Conservation (phyloP, 2,888 invertebrate genomes). For the Pecten maximus region DNA sequence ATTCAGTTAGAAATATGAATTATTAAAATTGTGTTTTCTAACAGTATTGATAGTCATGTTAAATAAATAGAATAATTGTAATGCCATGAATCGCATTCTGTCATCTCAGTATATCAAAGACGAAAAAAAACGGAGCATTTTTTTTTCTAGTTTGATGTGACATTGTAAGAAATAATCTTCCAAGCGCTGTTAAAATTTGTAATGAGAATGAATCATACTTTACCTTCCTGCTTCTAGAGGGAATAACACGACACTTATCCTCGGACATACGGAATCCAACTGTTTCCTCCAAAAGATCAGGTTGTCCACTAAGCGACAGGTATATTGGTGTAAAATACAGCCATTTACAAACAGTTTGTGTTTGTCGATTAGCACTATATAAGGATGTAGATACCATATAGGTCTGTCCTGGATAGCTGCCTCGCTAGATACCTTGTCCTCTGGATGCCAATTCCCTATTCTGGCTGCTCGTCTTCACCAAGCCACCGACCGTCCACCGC, state of each 20-base stretch:
- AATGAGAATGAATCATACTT: background rate
- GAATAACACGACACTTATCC: background rate
- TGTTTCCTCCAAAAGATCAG: background rate
- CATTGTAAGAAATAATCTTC: too few relatives aligned
- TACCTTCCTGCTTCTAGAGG: background rate
- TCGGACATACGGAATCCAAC: slow-evolving; percentile 11
- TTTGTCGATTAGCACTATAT: slow-evolving; percentile 28
- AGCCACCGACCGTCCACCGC: background rate
- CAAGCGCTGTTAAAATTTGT: too few relatives aligned
- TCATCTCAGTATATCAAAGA: too few relatives aligned
- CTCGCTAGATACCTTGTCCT: slow-evolving; percentile 1
- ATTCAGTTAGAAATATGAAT: too few relatives aligned
- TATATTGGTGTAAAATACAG: slow-evolving; percentile 26
- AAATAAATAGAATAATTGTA: too few relatives aligned
- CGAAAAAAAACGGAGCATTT: too few relatives aligned
- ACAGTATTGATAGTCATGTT: too few relatives aligned
- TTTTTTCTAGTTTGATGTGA: too few relatives aligned
- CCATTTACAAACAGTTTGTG: slow-evolving; percentile 29
- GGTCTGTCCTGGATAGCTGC: background rate
- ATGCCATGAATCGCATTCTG: too few relatives aligned
- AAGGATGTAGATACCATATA: slow-evolving; percentile 29
- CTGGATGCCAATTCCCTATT: background rate
- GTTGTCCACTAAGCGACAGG: background rate
- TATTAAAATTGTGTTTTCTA: too few relatives aligned
- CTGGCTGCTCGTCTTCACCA: slow-evolving; percentile 7